Evolutionary conservation across 2,888 invertebrate species (phyloP).

Genomic region (Drosophila prolongata): DNA sequence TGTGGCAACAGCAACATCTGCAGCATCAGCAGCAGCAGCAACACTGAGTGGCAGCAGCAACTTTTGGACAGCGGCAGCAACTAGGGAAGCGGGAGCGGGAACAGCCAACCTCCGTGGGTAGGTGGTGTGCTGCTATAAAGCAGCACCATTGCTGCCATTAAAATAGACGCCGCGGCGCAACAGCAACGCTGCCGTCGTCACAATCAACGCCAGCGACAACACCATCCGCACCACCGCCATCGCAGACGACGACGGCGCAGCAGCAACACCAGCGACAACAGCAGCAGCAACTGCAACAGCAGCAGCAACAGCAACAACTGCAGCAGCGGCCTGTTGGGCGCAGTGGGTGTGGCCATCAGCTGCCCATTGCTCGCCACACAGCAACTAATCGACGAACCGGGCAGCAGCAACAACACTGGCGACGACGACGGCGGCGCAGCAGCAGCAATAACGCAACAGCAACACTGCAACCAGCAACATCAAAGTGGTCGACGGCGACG

Average conservation of each 20-base stretch:
- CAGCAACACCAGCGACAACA: conserved; percentile 32
- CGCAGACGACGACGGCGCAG: conserved; percentile 72
- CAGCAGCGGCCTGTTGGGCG: conserved; percentile 46
- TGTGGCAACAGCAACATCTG: conserved; percentile 46
- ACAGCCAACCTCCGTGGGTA: conserved; percentile 42
- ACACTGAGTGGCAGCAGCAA: conserved; percentile 37
- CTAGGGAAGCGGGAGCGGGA: conserved; percentile 21
- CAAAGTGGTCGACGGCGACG: conserved; percentile 65
- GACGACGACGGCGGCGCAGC: conserved; percentile 37
- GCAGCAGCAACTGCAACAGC: conserved; percentile 38
- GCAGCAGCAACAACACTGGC: conserved; percentile 36
- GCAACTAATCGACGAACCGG: conserved; percentile 39
- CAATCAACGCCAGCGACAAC: conserved; percentile 76
- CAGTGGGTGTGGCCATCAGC: conserved; percentile 48
- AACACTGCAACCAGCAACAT: conserved; percentile 47
- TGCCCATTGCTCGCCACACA: conserved; percentile 58
- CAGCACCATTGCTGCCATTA: conserved; percentile 81
- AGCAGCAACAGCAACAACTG: conserved; percentile 35
- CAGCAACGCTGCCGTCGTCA: conserved; percentile 80
- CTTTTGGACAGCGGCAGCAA: conserved; percentile 10
- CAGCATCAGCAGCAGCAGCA: conserved; percentile 21
- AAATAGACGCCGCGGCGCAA: conserved; percentile 80
- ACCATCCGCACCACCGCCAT: conserved; percentile 73
- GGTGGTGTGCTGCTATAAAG: conserved; percentile 77
- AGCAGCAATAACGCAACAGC: conserved; percentile 32